phyloP scores from a whole-genome alignment of 2,113 vertebrate species.

The Triplophysa siluroides region DNA sequence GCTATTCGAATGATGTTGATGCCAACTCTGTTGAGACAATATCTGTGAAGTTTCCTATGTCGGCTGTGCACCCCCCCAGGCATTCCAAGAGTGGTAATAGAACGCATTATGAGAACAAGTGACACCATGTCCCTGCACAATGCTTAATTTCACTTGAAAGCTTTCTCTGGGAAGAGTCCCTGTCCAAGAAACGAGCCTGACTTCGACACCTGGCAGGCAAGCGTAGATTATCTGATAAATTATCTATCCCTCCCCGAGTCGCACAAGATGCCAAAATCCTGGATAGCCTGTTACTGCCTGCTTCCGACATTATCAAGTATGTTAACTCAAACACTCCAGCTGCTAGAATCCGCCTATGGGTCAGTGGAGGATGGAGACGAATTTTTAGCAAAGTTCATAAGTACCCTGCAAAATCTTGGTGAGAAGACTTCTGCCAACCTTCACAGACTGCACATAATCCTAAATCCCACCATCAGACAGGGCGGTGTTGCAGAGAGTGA shows the following conservation, averaged over 20 bases:
- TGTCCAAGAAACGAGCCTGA: neutral
- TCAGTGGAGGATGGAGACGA: constrained; percentile 2
- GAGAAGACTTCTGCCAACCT: neutral
- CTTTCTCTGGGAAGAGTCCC: neutral
- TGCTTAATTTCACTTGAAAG: neutral
- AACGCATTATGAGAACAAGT: neutral
- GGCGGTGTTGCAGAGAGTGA: neutral
- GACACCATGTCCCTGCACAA: neutral
- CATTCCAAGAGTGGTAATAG: neutral
- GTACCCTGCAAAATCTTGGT: neutral
- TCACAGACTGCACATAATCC: neutral
- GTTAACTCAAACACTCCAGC: neutral
- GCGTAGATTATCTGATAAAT: neutral
- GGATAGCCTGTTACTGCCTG: neutral
- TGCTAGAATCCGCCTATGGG: neutral
- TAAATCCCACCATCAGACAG: neutral
- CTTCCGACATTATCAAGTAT: neutral
- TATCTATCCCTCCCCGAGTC: neutral
- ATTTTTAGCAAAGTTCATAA: neutral
- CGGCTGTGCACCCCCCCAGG: neutral
- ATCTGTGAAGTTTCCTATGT: neutral
- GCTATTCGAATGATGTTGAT: neutral
- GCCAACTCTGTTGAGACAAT: neutral
- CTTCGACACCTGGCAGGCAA: neutral
- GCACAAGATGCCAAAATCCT: neutral